Evolutionary conservation across 2,113 vertebrate species (phyloP).

Genomic region (Cephalophus harveyi): DNA sequence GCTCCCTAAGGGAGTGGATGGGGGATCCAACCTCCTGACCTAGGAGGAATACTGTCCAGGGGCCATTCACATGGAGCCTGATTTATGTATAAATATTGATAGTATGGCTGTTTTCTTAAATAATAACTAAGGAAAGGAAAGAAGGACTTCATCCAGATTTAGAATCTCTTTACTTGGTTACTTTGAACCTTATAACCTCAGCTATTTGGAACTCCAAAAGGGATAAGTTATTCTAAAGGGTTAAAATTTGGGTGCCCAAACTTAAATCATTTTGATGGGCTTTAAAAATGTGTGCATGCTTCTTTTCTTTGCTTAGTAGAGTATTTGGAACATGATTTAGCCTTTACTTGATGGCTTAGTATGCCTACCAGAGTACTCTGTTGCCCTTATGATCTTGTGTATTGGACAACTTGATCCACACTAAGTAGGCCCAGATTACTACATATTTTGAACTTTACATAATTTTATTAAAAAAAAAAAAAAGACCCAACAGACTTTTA

Average conservation of each 20-base stretch:
- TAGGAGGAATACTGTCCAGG: not conserved
- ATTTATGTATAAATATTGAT: not conserved
- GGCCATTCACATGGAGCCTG: not conserved
- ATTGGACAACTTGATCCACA: not conserved
- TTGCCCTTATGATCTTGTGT: not conserved
- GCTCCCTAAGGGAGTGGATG: not conserved
- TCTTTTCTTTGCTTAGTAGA: not conserved
- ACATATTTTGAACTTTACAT: not conserved
- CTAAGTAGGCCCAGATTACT: not conserved
- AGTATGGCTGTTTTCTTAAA: not conserved
- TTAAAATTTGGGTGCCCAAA: slow-evolving; percentile 1
- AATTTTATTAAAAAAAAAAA: not conserved
- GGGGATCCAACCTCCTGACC: not conserved
- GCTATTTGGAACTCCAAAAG: not conserved
- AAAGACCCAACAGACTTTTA: not conserved
- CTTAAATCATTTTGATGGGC: not conserved
- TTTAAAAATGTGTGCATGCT: not conserved
- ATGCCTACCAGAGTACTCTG: not conserved
- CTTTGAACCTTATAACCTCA: slow-evolving; percentile 17
- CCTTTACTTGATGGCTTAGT: not conserved
- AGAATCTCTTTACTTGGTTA: not conserved
- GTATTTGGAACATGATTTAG: not conserved
- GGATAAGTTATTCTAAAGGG: not conserved
- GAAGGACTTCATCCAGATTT: not conserved
- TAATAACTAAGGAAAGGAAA: not conserved